A percentile compares a stretch with the other conserved stretches of the same genome.
These are phyloP conservation scores for Typhlichthys eigenmanni DNA, from an alignment of 2,797 vertebrate genomes.

Conservation along the genomic window DNA sequence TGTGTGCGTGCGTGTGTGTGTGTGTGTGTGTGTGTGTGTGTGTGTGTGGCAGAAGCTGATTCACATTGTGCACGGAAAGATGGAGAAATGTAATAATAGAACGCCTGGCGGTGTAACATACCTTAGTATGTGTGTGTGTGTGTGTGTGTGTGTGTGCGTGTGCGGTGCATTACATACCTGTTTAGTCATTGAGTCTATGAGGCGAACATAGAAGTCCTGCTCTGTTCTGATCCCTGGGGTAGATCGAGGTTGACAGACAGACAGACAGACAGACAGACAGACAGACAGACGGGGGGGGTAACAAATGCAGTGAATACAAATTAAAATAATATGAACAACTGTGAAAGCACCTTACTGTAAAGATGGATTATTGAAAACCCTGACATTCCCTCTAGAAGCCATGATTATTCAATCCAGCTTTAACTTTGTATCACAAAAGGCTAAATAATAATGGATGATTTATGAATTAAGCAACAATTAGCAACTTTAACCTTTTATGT, in stretches of 20 bases:
- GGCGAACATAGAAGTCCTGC: conserved; percentile 95
- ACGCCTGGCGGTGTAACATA: no score
- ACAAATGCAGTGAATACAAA: neutral
- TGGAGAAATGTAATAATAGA: no score
- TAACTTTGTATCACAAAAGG: no score
- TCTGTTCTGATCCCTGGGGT: conserved; percentile 76
- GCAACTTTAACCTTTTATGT: no score
- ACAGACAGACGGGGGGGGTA: neutral
- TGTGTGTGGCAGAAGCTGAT: conserved; percentile 3
- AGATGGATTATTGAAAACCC: no score
- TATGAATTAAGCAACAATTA: no score
- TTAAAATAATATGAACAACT: neutral
- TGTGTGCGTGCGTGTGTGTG: neutral
- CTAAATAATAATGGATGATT: no score
- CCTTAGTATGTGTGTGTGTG: neutral
- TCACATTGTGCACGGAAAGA: no score
- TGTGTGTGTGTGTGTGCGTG: neutral
- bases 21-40: neutral
- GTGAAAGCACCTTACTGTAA: neutral
- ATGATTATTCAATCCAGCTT: no score
- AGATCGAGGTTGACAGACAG: neutral
- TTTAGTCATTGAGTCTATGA: conserved; percentile 86
- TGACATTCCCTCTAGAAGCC: no score
- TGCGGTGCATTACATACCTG: conserved; percentile 46
- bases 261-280: neutral